Base-by-base conservation (phyloP, 2,888 invertebrate species). In the Eudasyphora cyanicolor region DNA sequence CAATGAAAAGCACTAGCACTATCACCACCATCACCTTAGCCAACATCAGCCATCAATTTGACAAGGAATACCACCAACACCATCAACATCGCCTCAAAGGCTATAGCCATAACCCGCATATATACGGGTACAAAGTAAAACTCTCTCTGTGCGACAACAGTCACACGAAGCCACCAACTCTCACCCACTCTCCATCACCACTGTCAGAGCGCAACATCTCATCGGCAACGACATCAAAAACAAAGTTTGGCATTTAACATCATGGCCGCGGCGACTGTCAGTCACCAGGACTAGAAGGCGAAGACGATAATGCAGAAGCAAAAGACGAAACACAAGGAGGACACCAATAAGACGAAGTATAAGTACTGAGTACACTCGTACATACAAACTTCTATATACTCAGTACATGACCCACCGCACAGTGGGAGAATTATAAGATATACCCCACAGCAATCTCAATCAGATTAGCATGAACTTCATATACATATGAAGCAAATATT, bases 241-340 rank as follows among this genome's bases (percentile, higher is more conserved):
- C 35, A 76, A 76, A 82, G 69, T 82, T 85, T 82, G 84, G 80
- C 82, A 79, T 84, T 82, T 82, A 75, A 70, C 82, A 84, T 84
- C 79, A 82, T 84, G 84, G 84, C 79, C 84, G 64, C 74, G 76
- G 79, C 76, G 84, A 79, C 82, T 85, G 80, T 82, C 85, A 84
- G 78, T 84, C 84, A 82, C 76, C 82, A 84, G 78, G 76, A 74
- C 77, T 29, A 77, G 27, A 35, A 82, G 75, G 79, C 79, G 77
- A 69, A 38, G 62, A 49, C 35, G 21, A 54, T 21, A 27, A 10
- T 19, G 45, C 19, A 38, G 42, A 42, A 69, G 4, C 49, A 67
- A 29, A 12, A 74, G 14, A 42, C 64, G 35, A 76, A 73, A 19
- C 12, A 14, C 10, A 77, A 67, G 42, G 24, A 19, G 24, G 42